Evolutionary conservation across 2,113 vertebrate species (phyloP).

Genomic region (Chlamydotis undulata): DNA sequence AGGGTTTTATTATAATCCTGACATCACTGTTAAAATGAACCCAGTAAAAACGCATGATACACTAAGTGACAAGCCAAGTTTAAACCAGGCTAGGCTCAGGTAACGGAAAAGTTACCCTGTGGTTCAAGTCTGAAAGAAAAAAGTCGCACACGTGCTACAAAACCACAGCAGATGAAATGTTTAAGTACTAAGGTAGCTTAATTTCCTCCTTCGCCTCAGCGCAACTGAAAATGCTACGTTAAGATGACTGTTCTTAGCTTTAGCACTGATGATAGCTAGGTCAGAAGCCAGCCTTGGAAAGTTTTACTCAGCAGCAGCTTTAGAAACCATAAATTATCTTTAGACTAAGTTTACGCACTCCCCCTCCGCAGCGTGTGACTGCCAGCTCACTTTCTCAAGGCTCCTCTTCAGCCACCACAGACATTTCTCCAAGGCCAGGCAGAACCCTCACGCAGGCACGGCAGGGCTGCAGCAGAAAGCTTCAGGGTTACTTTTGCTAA

Average conservation of each 20-base stretch:
- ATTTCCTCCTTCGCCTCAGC: not conserved
- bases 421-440: not conserved
- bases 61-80: not conserved
- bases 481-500: not conserved
- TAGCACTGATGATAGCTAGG: constrained; percentile 18
- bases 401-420: not conserved
- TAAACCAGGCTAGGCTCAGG: not conserved
- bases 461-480: not conserved
- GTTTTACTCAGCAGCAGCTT: constrained; percentile 69
- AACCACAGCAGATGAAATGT: not conserved
- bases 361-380: not conserved
- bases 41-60: accelerated
- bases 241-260: constrained; percentile 21
- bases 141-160: not conserved
- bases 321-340: constrained; percentile 63
- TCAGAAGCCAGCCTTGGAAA: constrained; percentile 58
- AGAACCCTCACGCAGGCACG: not conserved
- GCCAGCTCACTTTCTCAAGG: not conserved
- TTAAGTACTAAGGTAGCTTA: not conserved
- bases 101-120: accelerated
- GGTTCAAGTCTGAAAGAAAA: accelerated
- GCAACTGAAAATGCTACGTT: constrained; percentile 29
- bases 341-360: not conserved
- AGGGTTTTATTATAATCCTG: not conserved
- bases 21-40: not conserved